Conservation (phyloP, 2,797 vertebrate species). For the Danio choprae region DNA sequence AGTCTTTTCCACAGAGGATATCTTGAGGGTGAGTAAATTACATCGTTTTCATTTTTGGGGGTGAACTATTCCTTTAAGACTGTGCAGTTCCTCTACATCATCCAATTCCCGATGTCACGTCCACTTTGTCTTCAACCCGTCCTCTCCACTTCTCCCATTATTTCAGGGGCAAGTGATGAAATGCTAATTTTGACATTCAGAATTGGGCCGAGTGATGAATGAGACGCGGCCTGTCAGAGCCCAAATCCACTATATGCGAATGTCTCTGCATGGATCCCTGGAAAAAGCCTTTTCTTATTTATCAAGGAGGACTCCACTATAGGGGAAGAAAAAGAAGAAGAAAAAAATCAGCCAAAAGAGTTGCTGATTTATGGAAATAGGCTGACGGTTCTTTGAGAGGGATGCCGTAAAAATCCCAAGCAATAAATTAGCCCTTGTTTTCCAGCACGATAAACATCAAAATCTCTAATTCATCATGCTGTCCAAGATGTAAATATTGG, state of each 20-base stretch:
- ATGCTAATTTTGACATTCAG: constrained; percentile 77
- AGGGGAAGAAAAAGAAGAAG: not conserved
- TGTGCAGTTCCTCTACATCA: not conserved
- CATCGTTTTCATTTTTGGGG: no score
- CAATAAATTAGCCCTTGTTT: constrained; percentile 35
- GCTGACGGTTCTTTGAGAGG: constrained; percentile 48
- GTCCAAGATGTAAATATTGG: constrained; percentile 51
- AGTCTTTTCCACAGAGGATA: no score
- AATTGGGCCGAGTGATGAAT: constrained; percentile 47
- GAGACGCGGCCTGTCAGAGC: not conserved
- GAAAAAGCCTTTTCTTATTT: constrained; percentile 17
- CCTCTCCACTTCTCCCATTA: constrained; percentile 57
- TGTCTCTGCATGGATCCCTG: not conserved
- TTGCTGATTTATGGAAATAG: constrained; percentile 81
- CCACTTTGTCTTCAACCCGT: constrained; percentile 66
- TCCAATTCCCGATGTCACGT: not conserved
- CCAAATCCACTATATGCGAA: not conserved
- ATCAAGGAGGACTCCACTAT: not conserved
- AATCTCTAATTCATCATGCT: constrained; percentile 44
- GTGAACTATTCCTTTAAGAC: not conserved
- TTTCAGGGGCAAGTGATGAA: constrained; percentile 56
- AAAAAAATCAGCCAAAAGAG: constrained; percentile 56
- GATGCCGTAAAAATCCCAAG: constrained; percentile 18
- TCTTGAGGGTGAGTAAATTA: no score
- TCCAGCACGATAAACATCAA: constrained; percentile 22